These are phyloP conservation scores for Thera britannica DNA, from an alignment of 2,888 invertebrate genomes.

Conservation along the genomic window DNA sequence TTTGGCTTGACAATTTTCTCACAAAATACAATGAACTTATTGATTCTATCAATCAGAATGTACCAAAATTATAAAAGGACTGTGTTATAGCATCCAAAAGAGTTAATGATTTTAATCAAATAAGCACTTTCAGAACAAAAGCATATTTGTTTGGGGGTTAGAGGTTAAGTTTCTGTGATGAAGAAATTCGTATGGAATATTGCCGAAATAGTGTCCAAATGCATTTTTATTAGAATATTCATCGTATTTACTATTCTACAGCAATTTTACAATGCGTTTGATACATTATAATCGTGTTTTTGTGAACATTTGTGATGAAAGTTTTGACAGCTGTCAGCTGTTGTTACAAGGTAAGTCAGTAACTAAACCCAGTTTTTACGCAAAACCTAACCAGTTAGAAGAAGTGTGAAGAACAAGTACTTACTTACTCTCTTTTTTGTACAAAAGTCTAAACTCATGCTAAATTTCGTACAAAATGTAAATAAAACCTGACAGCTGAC, in stretches of 20 bases:
- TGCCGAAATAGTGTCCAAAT: slow-evolving; percentile 64
- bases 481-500: slow-evolving; percentile 49
- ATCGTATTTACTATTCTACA: slow-evolving; percentile 45
- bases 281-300: slow-evolving; percentile 61
- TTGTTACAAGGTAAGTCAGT: slow-evolving; percentile 62
- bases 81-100: neutral
- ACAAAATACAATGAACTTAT: neutral
- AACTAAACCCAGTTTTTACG: slow-evolving; percentile 40
- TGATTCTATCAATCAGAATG: neutral
- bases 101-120: neutral
- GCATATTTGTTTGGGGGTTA: slow-evolving; percentile 46
- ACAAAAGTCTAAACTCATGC: neutral
- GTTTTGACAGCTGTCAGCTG: slow-evolving; percentile 82
- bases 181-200: slow-evolving; percentile 69
- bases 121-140: slow-evolving; percentile 1
- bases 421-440: neutral
- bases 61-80: neutral
- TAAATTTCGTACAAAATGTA: slow-evolving; percentile 3
- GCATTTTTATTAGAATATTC: slow-evolving; percentile 50
- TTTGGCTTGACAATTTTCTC: neutral
- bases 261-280: slow-evolving; percentile 53
- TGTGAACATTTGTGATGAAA: slow-evolving; percentile 80
- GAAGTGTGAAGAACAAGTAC: neutral
- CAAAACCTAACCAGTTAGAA: neutral
- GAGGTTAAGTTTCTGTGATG: slow-evolving; percentile 69